These are phyloP conservation scores for Lutraria rhynchaena DNA, from an alignment of 1,140 invertebrate species.

Conservation along the genomic window DNA sequence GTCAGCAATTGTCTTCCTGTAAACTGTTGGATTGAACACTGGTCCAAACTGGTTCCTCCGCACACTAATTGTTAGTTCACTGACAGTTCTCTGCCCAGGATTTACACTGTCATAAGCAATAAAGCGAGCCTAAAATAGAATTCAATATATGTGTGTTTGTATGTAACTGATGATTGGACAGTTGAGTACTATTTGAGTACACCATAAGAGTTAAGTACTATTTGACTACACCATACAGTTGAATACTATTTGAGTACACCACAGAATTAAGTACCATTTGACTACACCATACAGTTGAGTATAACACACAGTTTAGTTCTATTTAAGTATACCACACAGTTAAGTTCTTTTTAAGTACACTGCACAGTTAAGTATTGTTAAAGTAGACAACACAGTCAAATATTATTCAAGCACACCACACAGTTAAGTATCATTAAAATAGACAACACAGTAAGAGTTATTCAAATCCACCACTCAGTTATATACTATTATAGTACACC, in stretches of 20 bases:
- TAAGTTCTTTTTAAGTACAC: too few relatives aligned
- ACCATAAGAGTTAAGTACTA: not conserved
- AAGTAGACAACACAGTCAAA: too few relatives aligned
- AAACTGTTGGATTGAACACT: constrained; percentile 53
- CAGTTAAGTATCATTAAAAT: too few relatives aligned
- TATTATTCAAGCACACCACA: too few relatives aligned
- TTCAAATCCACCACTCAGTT: too few relatives aligned
- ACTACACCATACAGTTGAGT: not conserved
- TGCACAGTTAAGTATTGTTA: too few relatives aligned
- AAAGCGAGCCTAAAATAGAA: constrained; percentile 57
- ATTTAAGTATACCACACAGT: too few relatives aligned
- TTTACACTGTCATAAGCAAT: constrained; percentile 60
- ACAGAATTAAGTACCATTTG: too few relatives aligned
- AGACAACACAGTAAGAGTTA: too few relatives aligned
- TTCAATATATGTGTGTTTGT: too few relatives aligned
- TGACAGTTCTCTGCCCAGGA: constrained; percentile 1
- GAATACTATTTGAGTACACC: not conserved
- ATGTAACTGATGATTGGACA: not conserved
- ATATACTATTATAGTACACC: too few relatives aligned
- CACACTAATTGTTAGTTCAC: constrained; percentile 38
- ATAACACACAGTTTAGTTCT: too few relatives aligned
- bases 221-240: not conserved
- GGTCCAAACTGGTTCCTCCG: constrained; percentile 46
- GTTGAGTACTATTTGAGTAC: not conserved
- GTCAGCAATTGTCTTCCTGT: constrained; percentile 65